Base-by-base conservation (phyloP, 2,113 vertebrate species). In the Psittacula cyanocephala region DNA sequence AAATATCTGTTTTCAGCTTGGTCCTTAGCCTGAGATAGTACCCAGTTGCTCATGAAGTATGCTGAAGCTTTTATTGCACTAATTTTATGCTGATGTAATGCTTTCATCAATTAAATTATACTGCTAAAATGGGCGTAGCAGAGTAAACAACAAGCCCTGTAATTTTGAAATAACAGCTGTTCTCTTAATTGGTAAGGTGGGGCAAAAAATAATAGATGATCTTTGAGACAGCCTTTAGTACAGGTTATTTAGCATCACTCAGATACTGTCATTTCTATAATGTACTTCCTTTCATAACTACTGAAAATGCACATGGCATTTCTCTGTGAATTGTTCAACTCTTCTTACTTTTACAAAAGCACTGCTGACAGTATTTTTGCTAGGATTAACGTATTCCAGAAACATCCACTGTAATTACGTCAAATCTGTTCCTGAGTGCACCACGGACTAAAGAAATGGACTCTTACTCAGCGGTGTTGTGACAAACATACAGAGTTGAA, bases 151-250 rank as follows among this genome's bases (percentile, higher is more conserved):
- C 86, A 71, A 90, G 74, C n/a, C 79, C 80, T 90, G 75, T 88
- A 53, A 94, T 95, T 97, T 81, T 84, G 62, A 92, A 95, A 91
- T 93, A 70, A 81, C 50, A 95, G 41, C 43, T 88, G 28, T 88
- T 81, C n/a, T 71, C 60, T 60, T 92, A 92, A 95, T 91, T 79
- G 41, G 43, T 52, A 93, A 92, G 94, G 86, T 81, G 71, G 60
- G 68, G 75, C 63, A 94, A 89, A 62, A 89, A 80, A 85, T 57
- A 57, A 69, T 7, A 60, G 37, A 44, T 31, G 9, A 43, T 52
- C 50, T 89, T 62, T 85, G 44, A 94, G 49, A 85, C 3, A 11
- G 29, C 46, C 82, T 75, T 83, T 46, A 83, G 68, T 52, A 59
- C 23, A 86, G 64, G 59, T 77, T 77, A 53, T 43, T 89, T 88